These are phyloP conservation scores for Leucophenga montana DNA, from an alignment of 2,888 invertebrate species.

Conservation along the genomic window DNA sequence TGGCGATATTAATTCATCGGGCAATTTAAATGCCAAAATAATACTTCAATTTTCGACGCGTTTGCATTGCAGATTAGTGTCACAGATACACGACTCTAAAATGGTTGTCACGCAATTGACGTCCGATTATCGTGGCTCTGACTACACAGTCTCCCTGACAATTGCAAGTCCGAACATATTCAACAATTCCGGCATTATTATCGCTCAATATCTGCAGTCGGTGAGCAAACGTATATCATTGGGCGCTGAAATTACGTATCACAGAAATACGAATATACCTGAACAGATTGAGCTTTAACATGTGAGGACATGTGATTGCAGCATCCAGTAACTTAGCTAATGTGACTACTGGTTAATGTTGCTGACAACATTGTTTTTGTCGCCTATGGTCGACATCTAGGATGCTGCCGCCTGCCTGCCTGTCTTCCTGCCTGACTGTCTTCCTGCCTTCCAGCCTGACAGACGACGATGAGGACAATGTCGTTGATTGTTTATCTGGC, in stretches of 20 bases:
- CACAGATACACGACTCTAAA: too few relatives aligned
- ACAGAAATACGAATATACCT: conserved; percentile 91
- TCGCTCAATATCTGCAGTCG: too few relatives aligned
- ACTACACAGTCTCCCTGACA: conserved; percentile 90
- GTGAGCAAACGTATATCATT: conserved; percentile 87
- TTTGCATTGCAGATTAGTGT: conserved; percentile 87
- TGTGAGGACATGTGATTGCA: too few relatives aligned
- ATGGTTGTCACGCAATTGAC: conserved; percentile 93
- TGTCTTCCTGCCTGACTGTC: too few relatives aligned
- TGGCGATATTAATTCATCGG: conserved; percentile 96
- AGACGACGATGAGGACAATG: background rate
- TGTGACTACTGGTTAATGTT: background rate
- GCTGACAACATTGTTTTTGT: background rate
- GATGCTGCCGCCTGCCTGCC: background rate
- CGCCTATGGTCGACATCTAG: background rate
- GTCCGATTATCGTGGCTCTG: conserved; percentile 88
- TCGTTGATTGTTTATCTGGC: background rate
- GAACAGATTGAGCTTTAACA: too few relatives aligned
- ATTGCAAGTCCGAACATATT: conserved; percentile 93
- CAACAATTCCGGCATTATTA: too few relatives aligned
- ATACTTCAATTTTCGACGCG: conserved; percentile 91
- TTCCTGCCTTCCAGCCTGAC: too few relatives aligned
- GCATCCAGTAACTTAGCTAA: too few relatives aligned
- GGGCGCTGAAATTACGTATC: conserved; percentile 95
- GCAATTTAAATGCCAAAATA: conserved; percentile 95